phyloP scores from a whole-genome alignment of 1,140 invertebrate genomes.

The Cotesia chilonis region DNA sequence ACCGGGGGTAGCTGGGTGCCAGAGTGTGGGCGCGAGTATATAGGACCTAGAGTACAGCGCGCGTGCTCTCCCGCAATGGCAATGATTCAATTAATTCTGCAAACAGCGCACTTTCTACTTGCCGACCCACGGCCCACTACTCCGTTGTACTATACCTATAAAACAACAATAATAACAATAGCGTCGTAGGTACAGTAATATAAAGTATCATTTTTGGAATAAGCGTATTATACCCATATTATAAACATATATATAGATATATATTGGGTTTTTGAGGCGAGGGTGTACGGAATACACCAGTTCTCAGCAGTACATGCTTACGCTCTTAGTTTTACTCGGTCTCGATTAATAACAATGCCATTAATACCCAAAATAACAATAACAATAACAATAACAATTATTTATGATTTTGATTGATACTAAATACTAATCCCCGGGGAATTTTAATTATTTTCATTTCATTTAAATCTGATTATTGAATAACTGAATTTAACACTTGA shows the following conservation, averaged over 20 bases:
- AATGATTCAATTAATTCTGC: constrained; percentile 60
- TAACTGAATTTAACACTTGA: not conserved
- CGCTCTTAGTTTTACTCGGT: constrained; percentile 52
- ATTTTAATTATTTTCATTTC: constrained; percentile 12
- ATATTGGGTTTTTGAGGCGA: not conserved
- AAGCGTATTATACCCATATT: too few relatives aligned
- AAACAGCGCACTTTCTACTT: constrained; percentile 55
- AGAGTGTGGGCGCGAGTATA: too few relatives aligned
- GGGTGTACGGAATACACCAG: constrained; percentile 14
- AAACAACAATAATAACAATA: too few relatives aligned
- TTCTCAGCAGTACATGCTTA: constrained; percentile 54
- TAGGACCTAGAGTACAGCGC: too few relatives aligned
- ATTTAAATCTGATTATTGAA: not conserved
- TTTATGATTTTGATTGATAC: not conserved
- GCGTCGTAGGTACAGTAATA: not conserved
- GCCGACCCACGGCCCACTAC: constrained; percentile 17
- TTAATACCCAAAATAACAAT: not conserved
- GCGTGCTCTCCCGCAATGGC: constrained; percentile 57
- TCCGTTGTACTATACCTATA: not conserved
- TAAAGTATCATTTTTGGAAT: too few relatives aligned
- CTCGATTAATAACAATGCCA: constrained; percentile 56
- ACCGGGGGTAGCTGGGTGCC: not conserved
- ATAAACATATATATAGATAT: not conserved
- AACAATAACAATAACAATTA: not conserved
- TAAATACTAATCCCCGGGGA: not conserved